Conservation (phyloP, 2,797 vertebrate genomes). For the Adelosebastes latens region DNA sequence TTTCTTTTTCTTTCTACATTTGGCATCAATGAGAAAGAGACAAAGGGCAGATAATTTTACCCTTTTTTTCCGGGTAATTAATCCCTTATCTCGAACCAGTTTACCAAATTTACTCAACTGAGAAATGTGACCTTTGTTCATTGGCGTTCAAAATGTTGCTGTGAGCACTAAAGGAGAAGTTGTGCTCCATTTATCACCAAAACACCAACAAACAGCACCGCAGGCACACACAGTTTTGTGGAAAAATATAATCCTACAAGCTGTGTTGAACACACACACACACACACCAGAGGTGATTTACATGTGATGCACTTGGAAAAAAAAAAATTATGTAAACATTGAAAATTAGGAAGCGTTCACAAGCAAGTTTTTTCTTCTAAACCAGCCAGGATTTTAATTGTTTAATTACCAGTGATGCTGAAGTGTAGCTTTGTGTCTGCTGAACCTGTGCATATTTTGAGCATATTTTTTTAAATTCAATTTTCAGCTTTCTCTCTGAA, state of each 20-base stretch:
- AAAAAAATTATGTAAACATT: neutral
- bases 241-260: neutral
- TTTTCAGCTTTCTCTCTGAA: neutral
- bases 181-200: neutral
- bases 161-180: neutral
- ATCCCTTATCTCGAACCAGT: constrained; percentile 11
- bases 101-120: constrained; percentile 6
- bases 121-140: constrained; percentile 13
- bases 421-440: neutral
- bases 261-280: neutral
- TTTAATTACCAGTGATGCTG: constrained; percentile 6
- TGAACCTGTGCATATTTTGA: neutral
- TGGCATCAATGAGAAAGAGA: constrained; percentile 42
- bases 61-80: constrained; percentile 14
- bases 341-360: neutral
- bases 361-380: neutral
- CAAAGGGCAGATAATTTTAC: constrained; percentile 37
- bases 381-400: constrained; percentile 6
- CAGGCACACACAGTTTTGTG: neutral
- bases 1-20: constrained; percentile 13
- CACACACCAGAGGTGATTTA: neutral
- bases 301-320: neutral
- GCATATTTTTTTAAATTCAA: neutral
- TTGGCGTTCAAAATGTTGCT: neutral
- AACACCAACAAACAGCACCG: neutral